Evolutionary conservation across 2,797 vertebrate species (phyloP), one percentile per base, ranked within the genome.

Genomic region (Pampus argenteus): DNA sequence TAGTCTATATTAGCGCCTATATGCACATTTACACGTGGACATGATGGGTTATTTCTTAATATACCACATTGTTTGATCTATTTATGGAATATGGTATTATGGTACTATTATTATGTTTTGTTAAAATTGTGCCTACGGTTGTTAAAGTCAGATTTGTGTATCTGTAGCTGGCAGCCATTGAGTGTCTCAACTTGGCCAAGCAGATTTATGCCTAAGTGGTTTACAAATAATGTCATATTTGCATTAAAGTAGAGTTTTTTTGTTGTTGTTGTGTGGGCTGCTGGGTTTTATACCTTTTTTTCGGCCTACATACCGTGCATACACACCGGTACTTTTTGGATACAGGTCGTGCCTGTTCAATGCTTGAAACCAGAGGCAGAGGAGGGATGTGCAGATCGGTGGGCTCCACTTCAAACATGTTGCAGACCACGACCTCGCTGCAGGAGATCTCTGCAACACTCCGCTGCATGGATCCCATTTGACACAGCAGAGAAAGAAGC

Each of bases 401-500:
- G 78, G 82, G 86, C 81, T 83, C 55, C 15, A 76, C 84, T 86
- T 88, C 84, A 89, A 85, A 84, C 34, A 44, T 6, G 17, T 4
- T 26, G 71, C 84, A 88, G 88, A 87, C 82, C 86, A 79, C 82
- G 50, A 78, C 40, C 0, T 0, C 40, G 76, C 47, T 90, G 90
- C 89, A 90, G 71, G 31, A 88, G 79, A 71, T 38, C 62, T 84
- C 67, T 91, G 92, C 91, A 91, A 47, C 25, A 1, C 58, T 76
- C 34, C 0, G 34, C 69, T 89, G 90, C 89, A 92, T 85, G 63
- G 79, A 85, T 84, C 66, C 31, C 51, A 85, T 92, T 91, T 51
- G 84, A 79, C 64, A 51, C 38, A 7, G 62, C 25, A 8, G 42
- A 84, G 69, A 78, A 78, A 82, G 68, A 78, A 77, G 85, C 74